Evolutionary conservation across 2,113 vertebrate genomes (phyloP).

Genomic region (Bombycilla garrulus): DNA sequence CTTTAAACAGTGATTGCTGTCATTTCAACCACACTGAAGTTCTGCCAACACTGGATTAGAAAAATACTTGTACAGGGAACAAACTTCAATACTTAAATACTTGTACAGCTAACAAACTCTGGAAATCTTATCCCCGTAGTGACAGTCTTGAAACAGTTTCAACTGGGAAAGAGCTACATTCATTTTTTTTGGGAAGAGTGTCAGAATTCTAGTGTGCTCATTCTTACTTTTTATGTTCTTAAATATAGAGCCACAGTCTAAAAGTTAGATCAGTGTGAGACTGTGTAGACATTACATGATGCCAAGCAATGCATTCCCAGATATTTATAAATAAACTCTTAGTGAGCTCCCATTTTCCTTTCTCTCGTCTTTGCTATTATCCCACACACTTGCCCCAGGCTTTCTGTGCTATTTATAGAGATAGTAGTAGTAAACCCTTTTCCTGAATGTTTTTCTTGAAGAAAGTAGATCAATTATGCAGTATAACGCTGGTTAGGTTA

Average conservation of each 20-base stretch:
- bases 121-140: not conserved
- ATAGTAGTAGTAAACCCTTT: not conserved
- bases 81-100: not conserved
- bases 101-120: not conserved
- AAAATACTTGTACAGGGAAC: not conserved
- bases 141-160: conserved; percentile 13
- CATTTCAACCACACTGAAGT: not conserved
- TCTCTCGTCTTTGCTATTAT: conserved; percentile 15
- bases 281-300: not conserved
- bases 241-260: not conserved
- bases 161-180: conserved; percentile 2
- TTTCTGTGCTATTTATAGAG: conserved; percentile 5
- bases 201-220: not conserved
- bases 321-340: conserved; percentile 43
- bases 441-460: conserved; percentile 5
- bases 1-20: not conserved
- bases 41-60: not conserved
- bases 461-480: conserved; percentile 33
- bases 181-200: not conserved
- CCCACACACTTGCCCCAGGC: not conserved
- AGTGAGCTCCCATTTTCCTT: not conserved
- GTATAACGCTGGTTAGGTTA: not conserved
- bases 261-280: not conserved
- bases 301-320: conserved; percentile 6
- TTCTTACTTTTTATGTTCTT: conserved; percentile 22